Percentiles rank a stretch among this genome's conserved stretches.
phyloP scores from a whole-genome alignment of 2,797 vertebrate genomes.

The Lagorchestes hirsutus region DNA sequence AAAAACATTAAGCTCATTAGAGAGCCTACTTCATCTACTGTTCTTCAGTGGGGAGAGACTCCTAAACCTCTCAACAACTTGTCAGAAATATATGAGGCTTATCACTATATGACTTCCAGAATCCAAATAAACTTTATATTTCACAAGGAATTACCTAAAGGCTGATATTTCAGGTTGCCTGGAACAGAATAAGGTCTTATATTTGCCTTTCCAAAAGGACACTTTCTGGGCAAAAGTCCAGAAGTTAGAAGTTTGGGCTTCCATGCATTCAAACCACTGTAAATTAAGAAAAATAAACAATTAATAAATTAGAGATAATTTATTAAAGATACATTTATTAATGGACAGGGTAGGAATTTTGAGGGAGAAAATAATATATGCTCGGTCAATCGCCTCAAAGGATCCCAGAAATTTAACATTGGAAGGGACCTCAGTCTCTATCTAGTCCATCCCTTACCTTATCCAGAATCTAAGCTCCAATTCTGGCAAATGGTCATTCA shows the following conservation, averaged over 20 bases:
- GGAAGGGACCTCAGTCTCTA: background rate
- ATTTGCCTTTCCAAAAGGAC: conserved; percentile 49
- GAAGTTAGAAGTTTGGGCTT: background rate
- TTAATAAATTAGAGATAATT: background rate
- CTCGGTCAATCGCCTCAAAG: background rate
- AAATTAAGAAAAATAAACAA: background rate
- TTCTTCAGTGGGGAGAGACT: conserved; percentile 15
- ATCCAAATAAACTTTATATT: conserved; percentile 20
- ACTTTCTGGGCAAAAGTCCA: conserved; percentile 45
- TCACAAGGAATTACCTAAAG: conserved; percentile 50
- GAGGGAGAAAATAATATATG: background rate
- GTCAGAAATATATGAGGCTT: background rate
- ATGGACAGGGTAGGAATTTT: background rate
- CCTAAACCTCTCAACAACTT: conserved; percentile 42
- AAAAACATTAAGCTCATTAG: background rate
- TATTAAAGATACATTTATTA: background rate
- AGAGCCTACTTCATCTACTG: background rate
- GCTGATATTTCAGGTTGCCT: conserved; percentile 47
- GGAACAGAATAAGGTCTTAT: conserved; percentile 46
- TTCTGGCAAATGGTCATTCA: background rate
- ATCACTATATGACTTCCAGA: conserved; percentile 36
- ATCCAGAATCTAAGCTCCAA: background rate
- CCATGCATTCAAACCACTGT: background rate
- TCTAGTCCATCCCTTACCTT: background rate
- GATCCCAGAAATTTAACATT: background rate